Evolutionary conservation across 2,888 invertebrate species (phyloP).

Genomic region (Cylloceria caligata): DNA sequence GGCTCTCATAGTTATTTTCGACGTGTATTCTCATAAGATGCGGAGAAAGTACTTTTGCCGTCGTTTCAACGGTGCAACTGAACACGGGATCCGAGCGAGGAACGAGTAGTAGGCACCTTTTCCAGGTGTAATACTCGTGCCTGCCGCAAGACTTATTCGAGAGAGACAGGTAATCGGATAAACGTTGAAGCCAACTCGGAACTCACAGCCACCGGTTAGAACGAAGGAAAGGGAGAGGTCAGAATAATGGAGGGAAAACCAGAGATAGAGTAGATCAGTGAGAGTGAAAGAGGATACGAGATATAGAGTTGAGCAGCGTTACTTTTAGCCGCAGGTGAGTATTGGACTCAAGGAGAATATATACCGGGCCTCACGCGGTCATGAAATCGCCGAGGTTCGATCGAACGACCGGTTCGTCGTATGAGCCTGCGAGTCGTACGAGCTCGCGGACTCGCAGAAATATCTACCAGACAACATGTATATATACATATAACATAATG

Average conservation of each 20-base stretch:
- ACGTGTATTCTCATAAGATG: conserved; percentile 5
- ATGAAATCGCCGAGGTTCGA: conserved; percentile 61
- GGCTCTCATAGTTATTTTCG: conserved; percentile 28
- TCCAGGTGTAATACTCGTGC: not conserved
- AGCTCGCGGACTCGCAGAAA: conserved; percentile 3
- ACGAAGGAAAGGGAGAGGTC: conserved; percentile 14
- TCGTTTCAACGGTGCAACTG: conserved; percentile 32
- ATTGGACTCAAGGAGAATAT: conserved; percentile 60
- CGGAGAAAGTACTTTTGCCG: conserved; percentile 61
- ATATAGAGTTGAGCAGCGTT: conserved; percentile 14
- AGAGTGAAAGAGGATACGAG: conserved; percentile 36
- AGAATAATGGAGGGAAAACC: conserved; percentile 17
- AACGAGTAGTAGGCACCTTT: not conserved
- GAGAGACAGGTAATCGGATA: conserved; percentile 46
- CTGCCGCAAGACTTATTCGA: not conserved
- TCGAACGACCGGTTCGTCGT: conserved; percentile 61
- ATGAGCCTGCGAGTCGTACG: conserved; percentile 32
- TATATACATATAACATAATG: not conserved
- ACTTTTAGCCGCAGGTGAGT: conserved; percentile 44
- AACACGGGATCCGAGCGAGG: not conserved
- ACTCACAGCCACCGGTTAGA: conserved; percentile 16
- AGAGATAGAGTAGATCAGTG: conserved; percentile 36
- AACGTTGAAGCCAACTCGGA: conserved; percentile 44
- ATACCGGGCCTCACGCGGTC: too few relatives aligned
- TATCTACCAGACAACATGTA: not conserved